These are phyloP conservation scores for Aythya baeri DNA, from an alignment of 2,113 vertebrate genomes.

Conservation along the genomic window DNA sequence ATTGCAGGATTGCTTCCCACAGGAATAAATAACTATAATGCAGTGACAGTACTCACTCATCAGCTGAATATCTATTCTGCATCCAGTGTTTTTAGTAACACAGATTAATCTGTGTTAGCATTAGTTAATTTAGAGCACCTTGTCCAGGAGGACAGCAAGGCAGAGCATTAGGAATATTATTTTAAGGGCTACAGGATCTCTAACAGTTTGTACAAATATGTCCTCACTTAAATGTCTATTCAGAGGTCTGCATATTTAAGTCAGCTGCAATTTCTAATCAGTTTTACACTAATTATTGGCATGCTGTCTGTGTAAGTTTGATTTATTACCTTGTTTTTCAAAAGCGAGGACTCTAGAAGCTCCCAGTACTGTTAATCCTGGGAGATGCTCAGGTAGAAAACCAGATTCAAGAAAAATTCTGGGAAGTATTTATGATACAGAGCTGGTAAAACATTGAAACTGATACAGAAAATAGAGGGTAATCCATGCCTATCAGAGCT, in stretches of 20 bases:
- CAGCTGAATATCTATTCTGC: background rate
- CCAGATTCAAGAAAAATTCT: background rate
- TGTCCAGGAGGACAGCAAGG: background rate
- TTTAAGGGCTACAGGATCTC: background rate
- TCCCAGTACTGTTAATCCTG: background rate
- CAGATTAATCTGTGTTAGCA: background rate
- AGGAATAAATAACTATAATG: background rate
- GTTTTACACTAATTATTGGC: background rate
- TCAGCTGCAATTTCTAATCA: background rate
- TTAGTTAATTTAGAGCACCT: background rate
- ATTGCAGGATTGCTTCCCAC: background rate
- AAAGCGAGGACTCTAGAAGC: accelerated
- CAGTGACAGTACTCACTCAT: background rate
- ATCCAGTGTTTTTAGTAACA: background rate
- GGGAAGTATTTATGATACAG: background rate
- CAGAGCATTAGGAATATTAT: background rate
- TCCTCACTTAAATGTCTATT: background rate
- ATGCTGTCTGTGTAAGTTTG: background rate
- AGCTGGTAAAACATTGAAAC: background rate
- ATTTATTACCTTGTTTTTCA: background rate
- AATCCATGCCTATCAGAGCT: background rate
- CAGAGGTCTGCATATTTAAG: background rate
- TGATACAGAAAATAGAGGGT: background rate
- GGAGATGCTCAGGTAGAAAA: background rate
- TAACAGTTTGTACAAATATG: background rate